These are phyloP conservation scores for Copsychus sechellarum DNA, from an alignment of 2,113 vertebrate genomes.

Conservation along the genomic window DNA sequence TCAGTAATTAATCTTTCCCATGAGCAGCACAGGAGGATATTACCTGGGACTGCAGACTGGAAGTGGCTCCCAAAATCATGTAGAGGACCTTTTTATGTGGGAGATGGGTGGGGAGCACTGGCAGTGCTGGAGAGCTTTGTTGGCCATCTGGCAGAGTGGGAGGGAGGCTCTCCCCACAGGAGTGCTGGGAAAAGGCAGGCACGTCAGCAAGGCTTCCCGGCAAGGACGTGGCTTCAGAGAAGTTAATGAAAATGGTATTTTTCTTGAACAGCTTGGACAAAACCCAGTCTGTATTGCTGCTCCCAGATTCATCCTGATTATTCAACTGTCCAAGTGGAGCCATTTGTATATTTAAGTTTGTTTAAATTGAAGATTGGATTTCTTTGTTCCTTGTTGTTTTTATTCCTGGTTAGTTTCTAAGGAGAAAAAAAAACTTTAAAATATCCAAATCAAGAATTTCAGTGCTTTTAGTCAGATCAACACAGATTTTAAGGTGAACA, in stretches of 20 bases:
- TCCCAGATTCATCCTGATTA: background rate
- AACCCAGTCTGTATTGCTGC: background rate
- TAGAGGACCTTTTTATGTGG: background rate
- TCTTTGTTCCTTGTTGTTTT: background rate
- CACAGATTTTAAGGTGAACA: background rate
- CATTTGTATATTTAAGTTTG: background rate
- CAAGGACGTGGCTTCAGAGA: background rate
- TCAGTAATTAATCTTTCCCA: background rate
- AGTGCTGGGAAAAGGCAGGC: background rate
- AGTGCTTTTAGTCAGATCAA: background rate
- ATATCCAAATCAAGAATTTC: background rate
- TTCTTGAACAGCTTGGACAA: background rate
- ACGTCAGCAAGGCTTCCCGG: background rate
- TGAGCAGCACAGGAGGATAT: background rate
- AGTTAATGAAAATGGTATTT: background rate
- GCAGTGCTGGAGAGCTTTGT: background rate
- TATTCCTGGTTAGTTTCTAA: background rate
- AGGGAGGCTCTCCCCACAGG: background rate
- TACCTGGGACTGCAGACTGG: background rate
- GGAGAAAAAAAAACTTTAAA: background rate
- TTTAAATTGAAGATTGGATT: background rate
- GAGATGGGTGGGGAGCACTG: background rate
- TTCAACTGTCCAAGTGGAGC: background rate
- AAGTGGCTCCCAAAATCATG: background rate
- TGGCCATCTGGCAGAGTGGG: background rate